Conservation (phyloP, 2,797 vertebrate species). For the Mormyrus hasselquistii region DNA sequence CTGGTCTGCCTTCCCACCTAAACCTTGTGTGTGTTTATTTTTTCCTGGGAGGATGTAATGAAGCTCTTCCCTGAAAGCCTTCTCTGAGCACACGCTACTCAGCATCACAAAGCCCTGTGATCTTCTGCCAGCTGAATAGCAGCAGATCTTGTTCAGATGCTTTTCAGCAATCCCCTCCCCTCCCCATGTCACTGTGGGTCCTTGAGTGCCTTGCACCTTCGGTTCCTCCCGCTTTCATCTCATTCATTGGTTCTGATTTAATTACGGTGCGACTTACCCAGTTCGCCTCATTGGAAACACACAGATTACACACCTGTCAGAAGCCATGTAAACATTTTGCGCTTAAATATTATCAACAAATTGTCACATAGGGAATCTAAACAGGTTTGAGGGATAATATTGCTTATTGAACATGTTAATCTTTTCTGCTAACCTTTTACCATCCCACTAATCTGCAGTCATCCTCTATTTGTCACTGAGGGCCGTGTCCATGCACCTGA, state of each 20-base stretch:
- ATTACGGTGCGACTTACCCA: constrained; percentile 13
- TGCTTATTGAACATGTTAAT: neutral
- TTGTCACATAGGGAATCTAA: neutral
- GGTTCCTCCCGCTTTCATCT: neutral
- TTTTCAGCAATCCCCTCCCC: neutral
- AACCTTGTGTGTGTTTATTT: neutral
- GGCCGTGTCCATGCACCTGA: neutral
- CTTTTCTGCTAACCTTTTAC: neutral
- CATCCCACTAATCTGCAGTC: neutral
- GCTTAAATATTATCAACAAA: neutral
- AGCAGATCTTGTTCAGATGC: neutral
- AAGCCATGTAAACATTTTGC: constrained; percentile 11
- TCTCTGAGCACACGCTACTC: neutral
- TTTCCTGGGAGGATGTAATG: neutral
- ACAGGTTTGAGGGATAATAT: neutral
- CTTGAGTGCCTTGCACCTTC: neutral
- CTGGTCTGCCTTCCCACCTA: neutral
- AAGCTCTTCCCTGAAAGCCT: neutral
- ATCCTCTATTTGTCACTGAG: neutral
- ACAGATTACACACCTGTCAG: constrained; percentile 3
- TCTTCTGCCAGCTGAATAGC: neutral
- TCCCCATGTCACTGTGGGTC: neutral
- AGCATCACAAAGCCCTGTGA: neutral
- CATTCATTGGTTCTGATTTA: constrained; percentile 4
- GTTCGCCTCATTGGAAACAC: neutral